Evolutionary conservation across 2,113 vertebrate genomes (phyloP), one percentile per base, ranked within the genome.

Genomic region (Cyanistes caeruleus): DNA sequence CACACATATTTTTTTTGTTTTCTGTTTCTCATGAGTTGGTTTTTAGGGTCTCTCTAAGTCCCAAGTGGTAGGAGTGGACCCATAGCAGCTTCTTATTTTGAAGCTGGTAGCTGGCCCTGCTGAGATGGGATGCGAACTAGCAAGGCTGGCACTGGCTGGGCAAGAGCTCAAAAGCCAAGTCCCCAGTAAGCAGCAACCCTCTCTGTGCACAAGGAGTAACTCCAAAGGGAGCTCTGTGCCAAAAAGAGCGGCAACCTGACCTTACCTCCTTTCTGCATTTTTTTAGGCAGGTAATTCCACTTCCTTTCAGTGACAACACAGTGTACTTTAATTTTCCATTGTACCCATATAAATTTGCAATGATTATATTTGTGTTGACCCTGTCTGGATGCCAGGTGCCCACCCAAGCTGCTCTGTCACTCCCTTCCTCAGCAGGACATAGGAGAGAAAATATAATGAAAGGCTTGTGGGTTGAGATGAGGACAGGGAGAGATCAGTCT

Each of bases 171-270:
- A 46, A 70, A 63, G 15, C 6, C 39, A 52, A 20, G 18, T 33
- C 9, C n/a, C 23, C 14, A 7, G 20, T 48, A 41, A 73, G n/a
- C 1, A 2, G 27, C 17, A 72, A 25, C 25, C 9, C 63, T 9
- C 6, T 49, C 24, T 2, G 1, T 13, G 51, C 15, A 9, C 13
- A 53, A 44, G 31, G 6, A 65, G 9, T 19, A 60, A 35, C 30
- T 93, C 56, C 27, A 67, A 11, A 1, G 1, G 10, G 4, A 83
- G 11, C 21, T 74, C 23, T 6, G 0, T 35, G 39, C 14, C 44
- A 75, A 44, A 60, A 68, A 39, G 28, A 27, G 1, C 0, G 16
- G 16, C 0, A 2, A 14, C 1, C 4, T 0, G 0, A 59, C 27
- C 9, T 77, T 55, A 31, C 35, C 3, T 59, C 25, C 11, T 43